Conservation (phyloP, 2,797 vertebrate species). For the Typhlichthys eigenmanni region DNA sequence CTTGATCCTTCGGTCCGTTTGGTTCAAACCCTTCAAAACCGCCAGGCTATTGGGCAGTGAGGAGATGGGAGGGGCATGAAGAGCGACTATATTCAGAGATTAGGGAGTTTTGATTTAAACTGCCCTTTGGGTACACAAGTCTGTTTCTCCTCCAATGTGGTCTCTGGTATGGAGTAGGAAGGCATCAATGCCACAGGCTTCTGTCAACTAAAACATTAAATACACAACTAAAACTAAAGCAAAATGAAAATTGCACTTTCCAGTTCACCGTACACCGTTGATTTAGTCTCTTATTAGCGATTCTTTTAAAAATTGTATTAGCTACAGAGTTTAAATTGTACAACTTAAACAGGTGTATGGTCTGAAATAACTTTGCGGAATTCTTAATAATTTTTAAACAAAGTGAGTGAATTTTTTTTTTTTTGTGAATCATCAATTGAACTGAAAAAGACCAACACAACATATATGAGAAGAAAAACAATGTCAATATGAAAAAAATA, state of each 20-base stretch:
- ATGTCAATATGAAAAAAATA: conserved; percentile 49
- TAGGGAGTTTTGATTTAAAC: conserved; percentile 41
- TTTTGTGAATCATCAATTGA: conserved; percentile 32
- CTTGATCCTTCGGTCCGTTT: conserved; percentile 29
- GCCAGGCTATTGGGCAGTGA: conserved; percentile 47
- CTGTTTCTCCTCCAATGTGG: conserved; percentile 59
- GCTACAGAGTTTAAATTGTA: conserved; percentile 68
- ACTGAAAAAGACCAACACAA: conserved; percentile 59
- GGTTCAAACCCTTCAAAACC: conserved; percentile 37
- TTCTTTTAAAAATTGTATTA: conserved; percentile 43
- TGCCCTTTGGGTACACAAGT: conserved; percentile 70
- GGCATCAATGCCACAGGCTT: conserved; percentile 74
- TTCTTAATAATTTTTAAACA: conserved; percentile 27
- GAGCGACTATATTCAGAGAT: conserved; percentile 65
- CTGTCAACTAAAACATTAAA: conserved; percentile 57
- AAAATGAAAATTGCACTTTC: conserved; percentile 65
- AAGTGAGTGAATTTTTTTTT: conserved; percentile 5
- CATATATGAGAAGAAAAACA: conserved; percentile 52
- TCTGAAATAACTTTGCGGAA: conserved; percentile 53
- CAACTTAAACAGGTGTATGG: conserved; percentile 49
- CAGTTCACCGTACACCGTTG: conserved; percentile 68
- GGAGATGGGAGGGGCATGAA: conserved; percentile 64
- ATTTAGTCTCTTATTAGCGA: conserved; percentile 58
- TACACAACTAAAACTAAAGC: conserved; percentile 39
- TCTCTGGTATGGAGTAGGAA: conserved; percentile 71